Evolutionary conservation across 2,888 invertebrate genomes (phyloP), one percentile per base, ranked within the genome.

Genomic region (Pasiphila rectangulata): DNA sequence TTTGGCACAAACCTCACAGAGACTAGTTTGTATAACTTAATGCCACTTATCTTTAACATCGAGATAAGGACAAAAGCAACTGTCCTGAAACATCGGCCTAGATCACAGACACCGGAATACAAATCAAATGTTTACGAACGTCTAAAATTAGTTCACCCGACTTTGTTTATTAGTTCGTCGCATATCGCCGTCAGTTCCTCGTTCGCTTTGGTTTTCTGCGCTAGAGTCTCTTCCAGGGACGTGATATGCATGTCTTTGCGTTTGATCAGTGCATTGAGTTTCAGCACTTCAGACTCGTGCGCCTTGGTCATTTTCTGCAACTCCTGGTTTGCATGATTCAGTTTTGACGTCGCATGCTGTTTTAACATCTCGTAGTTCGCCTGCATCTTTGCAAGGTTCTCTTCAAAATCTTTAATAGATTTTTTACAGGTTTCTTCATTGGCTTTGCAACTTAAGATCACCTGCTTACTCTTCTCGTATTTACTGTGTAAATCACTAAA

Each of bases 131-230:
- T 67, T 72, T 65, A 57, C 43, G 51, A 56, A 59, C 40, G 43
- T 40, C 57, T 62, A 57, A 63, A 66, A 67, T 66, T 64, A 64
- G 54, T 64, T 86, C 76, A 87, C 41, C 82, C 83, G 47, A 89
- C 88, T 79, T 86, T 89, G 63, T 90, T 90, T 69, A 98, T 96
- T 49, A 98, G 92, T 85, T 98, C 98, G 90, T 98, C 98, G 89
- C 97, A 95, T 69, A 98, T 95, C 64, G 94, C 94, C 37, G 97
- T 94, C 63, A 98, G 87, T 79, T 97, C 96, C 61, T 93, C 92
- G 73, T 97, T 97, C 72, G 98, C 98, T 77, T 95, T 94, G 1
- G 92, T 92, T 86, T 97, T 98, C 74, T 97, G 97, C 54, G 94
- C 93, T 25, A 98, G 88, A 36, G 94, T 92, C 67, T 95, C 94